Evolutionary conservation across 2,113 vertebrate genomes (phyloP), one percentile per base, ranked within the genome.

Genomic region (Elachura formosa): DNA sequence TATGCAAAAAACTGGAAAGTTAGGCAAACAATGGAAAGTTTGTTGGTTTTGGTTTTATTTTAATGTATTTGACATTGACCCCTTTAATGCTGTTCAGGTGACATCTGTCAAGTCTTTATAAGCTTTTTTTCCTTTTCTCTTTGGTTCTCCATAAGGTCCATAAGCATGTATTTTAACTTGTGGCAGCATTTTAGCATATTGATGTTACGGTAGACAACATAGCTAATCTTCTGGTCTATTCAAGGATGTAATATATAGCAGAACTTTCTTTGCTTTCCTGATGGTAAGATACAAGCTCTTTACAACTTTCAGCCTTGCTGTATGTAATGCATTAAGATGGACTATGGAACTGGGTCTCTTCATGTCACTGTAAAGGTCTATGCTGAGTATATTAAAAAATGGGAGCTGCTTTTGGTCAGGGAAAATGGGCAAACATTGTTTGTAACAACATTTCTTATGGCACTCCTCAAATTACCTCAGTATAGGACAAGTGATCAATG

Each of bases 401-500:
- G 25, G 33, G 36, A 86, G 54, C 40, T 80, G 54, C 86, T 94
- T 85, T 89, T 46, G 74, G 23, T 67, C 51, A 74, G 58, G 63
- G 64, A 83, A 66, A 49, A 76, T 12, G 46, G 56, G 41, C 28
- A 77, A 66, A 22, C 54, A 23, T 45, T 81, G 84, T 68, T 94
- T 56, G 54, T 73, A 85, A 89, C 43, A 74, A 6, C 29, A n/a
- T 58, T 90, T 51, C 61, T 61, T 43, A 41, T 3, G 48, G 21
- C 40, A 40, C 55, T 94, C 55, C 54, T 91, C 48, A 68, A 25
- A 73, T 93, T 97, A 94, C 90, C 92, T 95, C 93, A 96, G 45
- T 81, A 71, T 48, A 69, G 75, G 49, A 73, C 73, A 95, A 82
- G n/a, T 75, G 68, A 87, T 75, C 63, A 78, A 38, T 82, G 72